Evolutionary conservation across 2,113 vertebrate species (phyloP).

Genomic region (Pygoscelis antarcticus): DNA sequence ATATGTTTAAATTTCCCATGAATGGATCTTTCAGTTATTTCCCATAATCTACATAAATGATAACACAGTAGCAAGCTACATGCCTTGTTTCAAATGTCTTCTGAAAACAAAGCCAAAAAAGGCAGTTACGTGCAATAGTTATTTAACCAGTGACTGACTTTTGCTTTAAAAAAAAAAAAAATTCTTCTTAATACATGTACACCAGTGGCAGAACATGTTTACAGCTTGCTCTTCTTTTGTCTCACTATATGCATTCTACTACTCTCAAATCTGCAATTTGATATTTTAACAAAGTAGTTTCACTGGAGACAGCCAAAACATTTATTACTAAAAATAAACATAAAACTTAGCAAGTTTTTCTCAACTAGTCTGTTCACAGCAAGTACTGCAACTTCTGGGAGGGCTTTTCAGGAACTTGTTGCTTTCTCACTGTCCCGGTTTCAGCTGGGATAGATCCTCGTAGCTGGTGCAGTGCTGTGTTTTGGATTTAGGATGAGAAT

Average conservation of each 20-base stretch:
- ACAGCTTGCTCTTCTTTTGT: background rate
- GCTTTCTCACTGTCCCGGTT: background rate
- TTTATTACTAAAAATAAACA: background rate
- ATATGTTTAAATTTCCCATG: background rate
- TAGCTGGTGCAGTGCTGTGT: too few relatives aligned
- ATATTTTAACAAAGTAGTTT: background rate
- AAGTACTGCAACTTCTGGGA: background rate
- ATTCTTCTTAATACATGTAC: background rate
- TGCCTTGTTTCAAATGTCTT: background rate
- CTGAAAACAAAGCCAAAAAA: background rate
- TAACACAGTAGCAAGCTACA: background rate
- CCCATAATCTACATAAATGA: background rate
- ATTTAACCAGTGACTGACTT: background rate
- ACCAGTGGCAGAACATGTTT: background rate
- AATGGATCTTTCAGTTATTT: background rate
- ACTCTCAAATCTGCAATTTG: background rate
- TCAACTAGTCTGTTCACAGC: background rate
- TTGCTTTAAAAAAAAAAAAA: background rate
- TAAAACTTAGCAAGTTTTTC: background rate
- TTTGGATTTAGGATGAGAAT: too few relatives aligned
- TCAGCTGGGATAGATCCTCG: too few relatives aligned
- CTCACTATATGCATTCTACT: background rate
- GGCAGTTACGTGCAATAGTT: background rate
- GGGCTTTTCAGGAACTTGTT: background rate
- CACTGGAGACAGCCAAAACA: background rate